A percentile compares a stretch with the other conserved stretches of the same genome.
These are phyloP conservation scores for Amia ocellicauda DNA, from an alignment of 2,113 vertebrate species.

Conservation along the genomic window DNA sequence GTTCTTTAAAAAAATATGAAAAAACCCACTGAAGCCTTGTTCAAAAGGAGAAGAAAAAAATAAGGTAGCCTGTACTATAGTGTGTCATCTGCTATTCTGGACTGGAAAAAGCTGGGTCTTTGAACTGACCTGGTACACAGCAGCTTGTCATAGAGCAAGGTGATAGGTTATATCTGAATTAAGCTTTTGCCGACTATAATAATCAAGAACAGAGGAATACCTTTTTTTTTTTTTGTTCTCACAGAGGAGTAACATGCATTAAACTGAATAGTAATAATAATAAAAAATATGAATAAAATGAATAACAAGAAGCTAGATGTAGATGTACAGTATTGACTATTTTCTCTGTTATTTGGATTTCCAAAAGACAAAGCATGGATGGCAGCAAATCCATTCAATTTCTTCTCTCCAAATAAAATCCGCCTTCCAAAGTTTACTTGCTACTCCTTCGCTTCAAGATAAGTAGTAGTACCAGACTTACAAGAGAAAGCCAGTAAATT, in stretches of 20 bases:
- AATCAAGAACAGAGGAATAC: slow-evolving; percentile 3
- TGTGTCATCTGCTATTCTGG: background rate
- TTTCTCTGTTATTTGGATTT: background rate
- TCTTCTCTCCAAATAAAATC: no score
- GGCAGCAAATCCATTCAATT: no score
- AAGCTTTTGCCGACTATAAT: slow-evolving; percentile 14
- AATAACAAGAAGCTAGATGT: background rate
- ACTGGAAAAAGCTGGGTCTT: slow-evolving; percentile 7
- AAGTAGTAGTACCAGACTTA: no score
- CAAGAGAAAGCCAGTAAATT: no score
- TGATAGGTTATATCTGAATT: slow-evolving; percentile 13
- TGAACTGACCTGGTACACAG: background rate
- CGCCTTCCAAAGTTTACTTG: no score
- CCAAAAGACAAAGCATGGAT: background rate
- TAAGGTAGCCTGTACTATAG: background rate
- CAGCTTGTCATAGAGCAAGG: slow-evolving; percentile 7
- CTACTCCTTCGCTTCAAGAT: no score
- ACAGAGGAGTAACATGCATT: background rate
- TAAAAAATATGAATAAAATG: slow-evolving; percentile 6
- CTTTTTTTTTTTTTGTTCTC: slow-evolving; percentile 5
- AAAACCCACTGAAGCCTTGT: no score
- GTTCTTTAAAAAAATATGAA: no score
- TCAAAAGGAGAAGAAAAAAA: background rate
- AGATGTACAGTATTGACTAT: background rate
- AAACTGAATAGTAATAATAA: slow-evolving; percentile 15